Conservation (phyloP, 2,113 vertebrate genomes). For the Rostratula benghalensis region DNA sequence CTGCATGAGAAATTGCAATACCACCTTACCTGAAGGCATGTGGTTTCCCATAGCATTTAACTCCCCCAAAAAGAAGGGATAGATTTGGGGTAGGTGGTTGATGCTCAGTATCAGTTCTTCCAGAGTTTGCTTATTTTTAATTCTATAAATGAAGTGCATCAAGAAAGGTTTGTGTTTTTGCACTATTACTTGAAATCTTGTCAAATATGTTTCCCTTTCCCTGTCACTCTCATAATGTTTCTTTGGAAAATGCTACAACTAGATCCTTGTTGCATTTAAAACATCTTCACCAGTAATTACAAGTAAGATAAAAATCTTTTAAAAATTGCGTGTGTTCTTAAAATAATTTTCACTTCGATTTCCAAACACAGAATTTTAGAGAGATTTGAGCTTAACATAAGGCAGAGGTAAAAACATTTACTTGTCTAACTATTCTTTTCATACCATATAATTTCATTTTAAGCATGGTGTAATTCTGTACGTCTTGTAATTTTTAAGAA, state of each 20-base stretch:
- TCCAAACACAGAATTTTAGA: background rate
- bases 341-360: background rate
- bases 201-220: background rate
- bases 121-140: background rate
- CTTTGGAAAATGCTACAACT: background rate
- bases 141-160: background rate
- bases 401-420: background rate
- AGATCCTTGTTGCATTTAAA: background rate
- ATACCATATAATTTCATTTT: background rate
- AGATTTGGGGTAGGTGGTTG: background rate
- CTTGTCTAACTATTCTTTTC: background rate
- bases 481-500: background rate
- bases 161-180: background rate
- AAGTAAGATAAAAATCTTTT: background rate
- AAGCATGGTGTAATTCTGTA: background rate
- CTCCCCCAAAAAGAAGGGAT: background rate
- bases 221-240: background rate
- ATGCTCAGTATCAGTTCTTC: background rate
- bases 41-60: slow-evolving; percentile 14
- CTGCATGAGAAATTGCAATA: background rate
- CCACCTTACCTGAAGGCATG: background rate
- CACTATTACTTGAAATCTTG: background rate
- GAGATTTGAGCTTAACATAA: background rate
- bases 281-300: background rate
- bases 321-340: background rate